These are phyloP conservation scores for Rhea pennata DNA, from an alignment of 2,113 vertebrate species.

Conservation along the genomic window DNA sequence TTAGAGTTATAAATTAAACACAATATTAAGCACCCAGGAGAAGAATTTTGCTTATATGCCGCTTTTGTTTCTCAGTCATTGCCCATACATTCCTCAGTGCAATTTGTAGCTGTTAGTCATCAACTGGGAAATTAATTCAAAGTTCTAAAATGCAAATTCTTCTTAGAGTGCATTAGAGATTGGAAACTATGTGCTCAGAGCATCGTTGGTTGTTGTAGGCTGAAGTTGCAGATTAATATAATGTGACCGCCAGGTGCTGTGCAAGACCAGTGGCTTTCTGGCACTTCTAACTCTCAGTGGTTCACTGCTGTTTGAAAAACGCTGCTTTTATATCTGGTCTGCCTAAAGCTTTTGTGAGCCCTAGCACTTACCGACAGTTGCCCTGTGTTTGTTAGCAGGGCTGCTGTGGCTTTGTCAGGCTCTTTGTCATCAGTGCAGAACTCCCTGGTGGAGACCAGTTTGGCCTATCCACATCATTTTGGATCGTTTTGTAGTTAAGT, in stretches of 20 bases:
- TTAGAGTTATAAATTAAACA: neutral
- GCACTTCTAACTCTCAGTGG: rapidly evolving
- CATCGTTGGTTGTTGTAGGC: neutral
- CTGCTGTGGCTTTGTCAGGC: neutral
- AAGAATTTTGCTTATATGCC: neutral
- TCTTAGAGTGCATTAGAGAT: neutral
- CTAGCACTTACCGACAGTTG: neutral
- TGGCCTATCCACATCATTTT: rapidly evolving
- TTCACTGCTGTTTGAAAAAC: neutral
- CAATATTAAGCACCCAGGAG: neutral
- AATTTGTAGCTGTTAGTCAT: neutral
- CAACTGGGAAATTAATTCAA: neutral
- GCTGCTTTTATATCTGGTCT: neutral
- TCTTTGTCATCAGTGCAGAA: rapidly evolving
- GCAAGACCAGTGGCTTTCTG: rapidly evolving
- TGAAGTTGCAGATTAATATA: neutral
- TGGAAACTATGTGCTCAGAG: neutral
- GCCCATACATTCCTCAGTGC: neutral
- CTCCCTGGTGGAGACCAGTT: neutral
- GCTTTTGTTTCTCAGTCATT: neutral
- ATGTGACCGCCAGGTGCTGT: neutral
- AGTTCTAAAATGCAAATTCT: neutral
- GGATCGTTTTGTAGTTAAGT: neutral
- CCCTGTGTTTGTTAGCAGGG: neutral
- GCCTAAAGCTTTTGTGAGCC: neutral